Evolutionary conservation across 92 coral and sea anemone species (phyloP).

Genomic region (Epizoanthus stellaris): DNA sequence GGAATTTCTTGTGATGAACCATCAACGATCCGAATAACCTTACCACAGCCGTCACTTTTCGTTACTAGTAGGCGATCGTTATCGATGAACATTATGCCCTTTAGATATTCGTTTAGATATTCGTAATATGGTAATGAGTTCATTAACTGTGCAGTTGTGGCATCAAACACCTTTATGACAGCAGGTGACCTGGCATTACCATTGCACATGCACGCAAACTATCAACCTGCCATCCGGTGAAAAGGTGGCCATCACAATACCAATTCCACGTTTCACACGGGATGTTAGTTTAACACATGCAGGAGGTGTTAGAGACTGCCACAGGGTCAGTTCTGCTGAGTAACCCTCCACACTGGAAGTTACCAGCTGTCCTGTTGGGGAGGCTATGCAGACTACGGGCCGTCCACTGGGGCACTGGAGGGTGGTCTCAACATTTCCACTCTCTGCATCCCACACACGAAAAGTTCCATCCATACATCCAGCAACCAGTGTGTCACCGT

Average conservation of each 20-base stretch:
- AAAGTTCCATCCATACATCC: neutral
- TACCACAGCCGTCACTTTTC: no score
- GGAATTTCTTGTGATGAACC: neutral
- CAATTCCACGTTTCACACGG: accelerated
- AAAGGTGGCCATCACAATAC: neutral
- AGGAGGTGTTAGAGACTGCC: neutral
- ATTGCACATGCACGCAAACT: neutral
- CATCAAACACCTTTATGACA: no score
- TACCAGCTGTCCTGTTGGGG: neutral
- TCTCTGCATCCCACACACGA: neutral
- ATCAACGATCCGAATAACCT: neutral
- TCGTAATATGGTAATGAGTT: no score
- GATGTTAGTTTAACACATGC: neutral
- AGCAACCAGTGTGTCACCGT: neutral
- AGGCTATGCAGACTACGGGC: neutral
- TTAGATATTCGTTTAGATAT: no score
- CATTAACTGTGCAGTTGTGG: neutral
- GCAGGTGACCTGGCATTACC: neutral
- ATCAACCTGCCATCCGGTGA: neutral
- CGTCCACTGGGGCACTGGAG: neutral
- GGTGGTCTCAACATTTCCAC: neutral
- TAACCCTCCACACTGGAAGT: neutral
- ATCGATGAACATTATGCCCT: neutral
- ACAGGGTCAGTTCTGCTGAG: neutral
- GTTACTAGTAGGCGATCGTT: neutral